These are phyloP conservation scores for Theristicus caerulescens DNA, from an alignment of 2,113 vertebrate genomes.

Conservation along the genomic window DNA sequence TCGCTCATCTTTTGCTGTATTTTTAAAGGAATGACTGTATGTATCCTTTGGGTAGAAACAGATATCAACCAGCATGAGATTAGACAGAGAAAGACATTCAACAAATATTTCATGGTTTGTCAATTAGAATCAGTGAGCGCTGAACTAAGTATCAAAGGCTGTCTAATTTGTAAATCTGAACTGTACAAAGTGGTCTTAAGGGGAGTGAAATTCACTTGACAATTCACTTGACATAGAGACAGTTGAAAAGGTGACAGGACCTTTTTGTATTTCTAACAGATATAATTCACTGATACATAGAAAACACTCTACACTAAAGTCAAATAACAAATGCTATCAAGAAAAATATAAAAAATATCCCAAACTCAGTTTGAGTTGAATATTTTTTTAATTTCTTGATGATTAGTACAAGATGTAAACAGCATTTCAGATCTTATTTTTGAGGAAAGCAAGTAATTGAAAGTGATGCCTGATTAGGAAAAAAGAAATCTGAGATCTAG, in stretches of 20 bases:
- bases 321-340: neutral
- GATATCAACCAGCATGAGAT: neutral
- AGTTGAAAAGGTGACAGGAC: neutral
- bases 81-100: neutral
- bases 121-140: neutral
- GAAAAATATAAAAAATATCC: neutral
- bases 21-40: neutral
- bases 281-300: neutral
- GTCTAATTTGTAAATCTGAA: neutral
- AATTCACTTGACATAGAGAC: neutral
- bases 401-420: neutral
- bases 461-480: neutral
- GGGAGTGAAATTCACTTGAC: neutral
- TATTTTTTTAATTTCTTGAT: neutral
- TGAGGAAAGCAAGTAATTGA: neutral
- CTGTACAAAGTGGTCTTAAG: neutral
- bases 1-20: accelerated
- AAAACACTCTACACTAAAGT: neutral
- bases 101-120: neutral
- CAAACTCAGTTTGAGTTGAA: neutral
- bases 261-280: neutral
- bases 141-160: neutral
- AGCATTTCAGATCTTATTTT: neutral
- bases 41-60: neutral
- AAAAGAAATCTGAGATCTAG: neutral